Evolutionary conservation across 2,797 vertebrate genomes (phyloP).

Genomic region (Squalus acanthias): DNA sequence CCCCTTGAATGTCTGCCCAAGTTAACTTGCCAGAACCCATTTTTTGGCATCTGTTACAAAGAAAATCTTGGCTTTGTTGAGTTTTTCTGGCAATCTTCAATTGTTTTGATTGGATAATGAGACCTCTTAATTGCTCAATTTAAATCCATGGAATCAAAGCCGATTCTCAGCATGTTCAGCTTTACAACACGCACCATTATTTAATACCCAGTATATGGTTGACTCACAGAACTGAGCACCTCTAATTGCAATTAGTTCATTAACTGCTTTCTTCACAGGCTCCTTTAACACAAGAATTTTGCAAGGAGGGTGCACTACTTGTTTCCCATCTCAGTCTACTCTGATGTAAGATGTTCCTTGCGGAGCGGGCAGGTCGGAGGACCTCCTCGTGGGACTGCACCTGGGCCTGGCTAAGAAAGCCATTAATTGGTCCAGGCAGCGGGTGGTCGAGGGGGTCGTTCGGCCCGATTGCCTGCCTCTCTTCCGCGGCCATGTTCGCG

Average conservation of each 20-base stretch:
- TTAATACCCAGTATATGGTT: not conserved
- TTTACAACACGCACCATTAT: not conserved
- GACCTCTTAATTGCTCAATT: conserved; percentile 33
- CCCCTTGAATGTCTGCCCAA: conserved; percentile 13
- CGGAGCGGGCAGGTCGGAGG: too few relatives aligned
- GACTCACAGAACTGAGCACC: not conserved
- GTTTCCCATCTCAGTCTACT: not conserved
- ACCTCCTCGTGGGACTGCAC: too few relatives aligned
- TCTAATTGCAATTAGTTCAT: conserved; percentile 10
- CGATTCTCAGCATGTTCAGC: conserved; percentile 24
- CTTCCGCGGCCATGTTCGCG: too few relatives aligned
- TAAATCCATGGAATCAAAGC: conserved; percentile 29
- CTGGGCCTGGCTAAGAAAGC: too few relatives aligned
- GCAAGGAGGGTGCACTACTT: not conserved
- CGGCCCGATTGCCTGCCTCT: too few relatives aligned
- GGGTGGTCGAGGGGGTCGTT: too few relatives aligned
- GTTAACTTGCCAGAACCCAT: conserved; percentile 20
- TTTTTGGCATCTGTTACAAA: conserved; percentile 27
- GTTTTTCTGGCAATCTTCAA: conserved; percentile 24
- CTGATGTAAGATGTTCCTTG: not conserved
- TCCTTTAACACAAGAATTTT: not conserved
- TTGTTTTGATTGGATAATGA: conserved; percentile 30
- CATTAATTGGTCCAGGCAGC: too few relatives aligned
- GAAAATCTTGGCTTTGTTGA: conserved; percentile 31
- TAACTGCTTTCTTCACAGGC: not conserved